Conservation (phyloP, 2,113 vertebrate genomes). For the Melozone crissalis region DNA sequence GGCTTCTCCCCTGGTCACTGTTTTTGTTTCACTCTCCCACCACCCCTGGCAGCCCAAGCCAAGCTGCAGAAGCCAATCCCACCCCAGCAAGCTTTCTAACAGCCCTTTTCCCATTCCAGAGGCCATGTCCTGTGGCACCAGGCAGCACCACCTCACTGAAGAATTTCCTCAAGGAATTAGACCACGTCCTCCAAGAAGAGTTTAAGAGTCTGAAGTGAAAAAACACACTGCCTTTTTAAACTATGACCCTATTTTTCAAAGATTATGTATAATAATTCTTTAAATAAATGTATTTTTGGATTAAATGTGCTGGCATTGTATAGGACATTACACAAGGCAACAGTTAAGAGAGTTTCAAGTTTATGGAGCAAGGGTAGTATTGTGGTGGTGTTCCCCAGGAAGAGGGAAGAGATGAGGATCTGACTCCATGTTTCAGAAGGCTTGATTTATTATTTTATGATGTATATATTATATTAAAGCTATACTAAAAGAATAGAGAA, state of each 20-base stretch:
- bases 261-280: constrained; percentile 69
- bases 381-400: too few relatives aligned
- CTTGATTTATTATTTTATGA: too few relatives aligned
- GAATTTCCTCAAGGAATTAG: constrained; percentile 29
- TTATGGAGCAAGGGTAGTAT: too few relatives aligned
- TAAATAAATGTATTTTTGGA: constrained; percentile 73
- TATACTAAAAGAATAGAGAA: too few relatives aligned
- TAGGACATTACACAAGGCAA: background rate
- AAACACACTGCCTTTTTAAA: background rate
- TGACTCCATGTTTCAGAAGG: too few relatives aligned
- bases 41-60: accelerated
- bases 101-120: background rate
- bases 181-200: background rate
- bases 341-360: background rate
- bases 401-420: too few relatives aligned
- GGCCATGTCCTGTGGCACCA: background rate
- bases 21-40: background rate
- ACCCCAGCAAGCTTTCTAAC: background rate
- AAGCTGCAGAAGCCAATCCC: background rate
- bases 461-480: too few relatives aligned
- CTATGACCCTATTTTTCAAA: constrained; percentile 18
- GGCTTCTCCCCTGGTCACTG: accelerated
- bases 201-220: background rate
- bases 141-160: background rate
- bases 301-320: background rate